phyloP scores from a whole-genome alignment of 2,888 invertebrate species.

The Alviniconcha strummeri region DNA sequence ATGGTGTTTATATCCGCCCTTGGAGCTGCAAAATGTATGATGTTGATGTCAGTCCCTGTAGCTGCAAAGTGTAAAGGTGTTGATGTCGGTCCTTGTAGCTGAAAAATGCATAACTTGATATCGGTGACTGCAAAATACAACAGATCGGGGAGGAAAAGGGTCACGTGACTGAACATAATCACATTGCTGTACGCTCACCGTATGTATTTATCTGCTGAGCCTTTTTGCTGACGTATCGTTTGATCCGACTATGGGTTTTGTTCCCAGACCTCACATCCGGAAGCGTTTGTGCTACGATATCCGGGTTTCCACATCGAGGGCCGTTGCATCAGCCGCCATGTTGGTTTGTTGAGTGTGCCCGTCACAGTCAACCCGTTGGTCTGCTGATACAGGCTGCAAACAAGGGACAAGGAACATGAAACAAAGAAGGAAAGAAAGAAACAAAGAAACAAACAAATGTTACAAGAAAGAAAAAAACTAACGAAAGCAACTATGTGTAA shows the following conservation, averaged over 20 bases:
- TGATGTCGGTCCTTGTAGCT: too few species aligned
- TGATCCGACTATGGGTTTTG: background rate
- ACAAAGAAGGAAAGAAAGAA: slow-evolving; percentile 1
- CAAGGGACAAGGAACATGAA: background rate
- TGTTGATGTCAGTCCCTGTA: too few species aligned
- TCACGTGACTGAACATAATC: too few species aligned
- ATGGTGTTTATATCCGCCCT: too few species aligned
- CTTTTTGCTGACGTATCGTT: background rate
- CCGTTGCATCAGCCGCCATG: slow-evolving; percentile 33
- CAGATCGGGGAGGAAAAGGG: too few species aligned
- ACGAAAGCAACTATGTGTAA: too few species aligned
- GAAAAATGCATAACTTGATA: too few species aligned
- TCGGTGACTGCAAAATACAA: background rate
- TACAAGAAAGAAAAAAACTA: too few species aligned
- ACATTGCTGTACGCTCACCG: background rate
- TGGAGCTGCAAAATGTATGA: too few species aligned
- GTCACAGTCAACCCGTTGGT: slow-evolving; percentile 24
- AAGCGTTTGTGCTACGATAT: background rate
- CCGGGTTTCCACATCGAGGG: slow-evolving; percentile 38
- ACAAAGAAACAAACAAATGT: background rate
- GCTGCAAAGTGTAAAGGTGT: too few species aligned
- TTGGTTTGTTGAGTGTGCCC: slow-evolving; percentile 31
- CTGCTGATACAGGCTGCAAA: slow-evolving; percentile 23
- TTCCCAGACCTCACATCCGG: background rate
- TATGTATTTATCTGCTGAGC: background rate